Conservation (phyloP, 2,113 vertebrate species). For the Gadus chalcogrammus region DNA sequence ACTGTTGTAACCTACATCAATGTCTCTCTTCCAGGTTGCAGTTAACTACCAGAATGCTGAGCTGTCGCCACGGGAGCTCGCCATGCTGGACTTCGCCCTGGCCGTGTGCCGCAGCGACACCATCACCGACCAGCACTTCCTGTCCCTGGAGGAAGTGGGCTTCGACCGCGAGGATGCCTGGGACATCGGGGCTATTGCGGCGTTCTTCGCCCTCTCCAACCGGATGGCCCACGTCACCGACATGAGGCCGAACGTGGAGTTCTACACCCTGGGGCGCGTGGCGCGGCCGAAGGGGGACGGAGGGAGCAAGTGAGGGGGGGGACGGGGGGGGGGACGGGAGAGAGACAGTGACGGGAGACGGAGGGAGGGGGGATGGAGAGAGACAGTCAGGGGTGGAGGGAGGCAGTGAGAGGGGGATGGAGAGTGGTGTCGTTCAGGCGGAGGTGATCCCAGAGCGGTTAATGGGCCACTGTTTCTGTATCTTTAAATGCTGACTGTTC, state of each 20-base stretch:
- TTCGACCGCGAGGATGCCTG: slow-evolving; percentile 82
- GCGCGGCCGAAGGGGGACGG: slow-evolving; percentile 56
- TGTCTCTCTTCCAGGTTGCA: slow-evolving; percentile 62
- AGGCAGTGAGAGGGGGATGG: too few relatives aligned
- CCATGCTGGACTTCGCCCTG: slow-evolving; percentile 83
- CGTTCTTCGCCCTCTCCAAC: slow-evolving; percentile 84
- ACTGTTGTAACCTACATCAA: not conserved
- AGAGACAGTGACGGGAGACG: too few relatives aligned
- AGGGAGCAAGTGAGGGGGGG: slow-evolving; percentile 15
- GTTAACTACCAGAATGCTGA: slow-evolving; percentile 79
- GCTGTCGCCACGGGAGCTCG: slow-evolving; percentile 66
- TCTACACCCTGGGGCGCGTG: slow-evolving; percentile 76
- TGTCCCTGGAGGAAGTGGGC: slow-evolving; percentile 72
- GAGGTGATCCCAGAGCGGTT: too few relatives aligned
- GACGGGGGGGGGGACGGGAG: not conserved
- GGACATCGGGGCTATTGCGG: slow-evolving; percentile 80
- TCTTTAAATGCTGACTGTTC: too few relatives aligned
- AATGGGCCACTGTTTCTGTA: too few relatives aligned
- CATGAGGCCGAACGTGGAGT: slow-evolving; percentile 80
- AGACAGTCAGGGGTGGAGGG: not conserved
- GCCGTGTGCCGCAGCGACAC: slow-evolving; percentile 74
- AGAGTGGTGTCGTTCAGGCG: too few relatives aligned
- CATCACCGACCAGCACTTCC: slow-evolving; percentile 78
- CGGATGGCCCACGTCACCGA: slow-evolving; percentile 75
- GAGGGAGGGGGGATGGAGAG: not conserved